Conservation (phyloP, 92 coral and sea anemone species). For the Siderastrea siderea region DNA sequence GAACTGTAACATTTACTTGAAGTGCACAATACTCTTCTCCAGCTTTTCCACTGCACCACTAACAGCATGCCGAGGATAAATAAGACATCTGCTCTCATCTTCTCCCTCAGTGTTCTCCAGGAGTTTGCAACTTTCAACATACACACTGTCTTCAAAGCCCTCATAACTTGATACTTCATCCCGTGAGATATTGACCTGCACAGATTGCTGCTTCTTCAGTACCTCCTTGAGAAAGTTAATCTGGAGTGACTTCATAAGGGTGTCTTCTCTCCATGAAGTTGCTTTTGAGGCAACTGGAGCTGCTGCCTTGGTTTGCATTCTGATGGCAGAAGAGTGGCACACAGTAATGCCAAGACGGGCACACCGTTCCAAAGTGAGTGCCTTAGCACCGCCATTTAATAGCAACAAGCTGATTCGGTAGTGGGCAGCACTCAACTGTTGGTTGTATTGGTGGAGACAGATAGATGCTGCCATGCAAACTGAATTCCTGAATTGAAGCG, state of each 20-base stretch:
- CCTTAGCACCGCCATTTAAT: constrained; percentile 43
- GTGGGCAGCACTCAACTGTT: no score
- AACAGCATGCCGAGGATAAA: not conserved
- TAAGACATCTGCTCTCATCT: not conserved
- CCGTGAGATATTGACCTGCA: not conserved
- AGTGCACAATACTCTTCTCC: constrained; percentile 30
- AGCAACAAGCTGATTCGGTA: constrained; percentile 1
- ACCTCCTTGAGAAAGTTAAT: constrained; percentile 39
- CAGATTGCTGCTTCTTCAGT: constrained; percentile 1
- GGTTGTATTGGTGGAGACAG: no score
- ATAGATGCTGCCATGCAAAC: no score
- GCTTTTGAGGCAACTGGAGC: not conserved
- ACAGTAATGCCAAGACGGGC: constrained; percentile 15
- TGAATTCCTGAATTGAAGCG: no score
- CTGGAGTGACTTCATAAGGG: constrained; percentile 6
- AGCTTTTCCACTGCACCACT: not conserved
- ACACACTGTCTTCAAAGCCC: constrained; percentile 2
- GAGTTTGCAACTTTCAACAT: not conserved
- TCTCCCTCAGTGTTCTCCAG: not conserved
- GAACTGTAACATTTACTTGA: not conserved
- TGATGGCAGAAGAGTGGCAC: constrained; percentile 26
- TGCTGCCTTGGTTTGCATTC: constrained; percentile 13
- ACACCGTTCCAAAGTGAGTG: constrained; percentile 26
- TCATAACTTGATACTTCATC: not conserved
- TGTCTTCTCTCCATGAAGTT: constrained; percentile 43